phyloP scores from a whole-genome alignment of 2,113 vertebrate genomes.

The human (Homo sapiens) region DNA sequence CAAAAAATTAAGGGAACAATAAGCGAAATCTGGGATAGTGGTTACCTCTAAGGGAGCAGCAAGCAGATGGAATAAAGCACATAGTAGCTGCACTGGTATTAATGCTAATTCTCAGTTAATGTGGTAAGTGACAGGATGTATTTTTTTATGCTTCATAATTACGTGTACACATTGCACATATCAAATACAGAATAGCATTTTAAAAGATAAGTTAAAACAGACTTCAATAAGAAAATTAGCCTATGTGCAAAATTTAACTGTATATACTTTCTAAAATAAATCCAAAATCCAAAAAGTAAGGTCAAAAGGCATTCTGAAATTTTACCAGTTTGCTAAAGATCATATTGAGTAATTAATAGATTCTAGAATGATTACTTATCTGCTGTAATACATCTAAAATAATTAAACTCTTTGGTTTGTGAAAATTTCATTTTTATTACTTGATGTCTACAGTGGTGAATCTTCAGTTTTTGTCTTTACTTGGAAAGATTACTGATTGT shows the following conservation, averaged over 20 bases:
- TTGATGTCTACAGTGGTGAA: not conserved
- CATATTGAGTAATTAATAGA: not conserved
- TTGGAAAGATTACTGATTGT: not conserved
- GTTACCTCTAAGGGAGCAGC: not conserved
- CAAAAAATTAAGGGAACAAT: not conserved
- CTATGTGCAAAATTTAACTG: not conserved
- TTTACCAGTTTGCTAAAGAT: not conserved
- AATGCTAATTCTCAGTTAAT: not conserved
- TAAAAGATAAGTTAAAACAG: conserved; percentile 43
- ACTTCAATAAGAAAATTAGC: conserved; percentile 27
- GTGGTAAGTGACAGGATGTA: not conserved
- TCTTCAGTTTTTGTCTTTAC: conserved; percentile 1
- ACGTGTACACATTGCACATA: not conserved
- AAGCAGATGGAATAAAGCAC: not conserved
- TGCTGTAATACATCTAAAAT: not conserved
- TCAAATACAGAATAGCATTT: not conserved
- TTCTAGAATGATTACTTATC: not conserved
- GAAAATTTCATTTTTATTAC: not conserved
- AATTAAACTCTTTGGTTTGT: not conserved
- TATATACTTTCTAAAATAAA: conserved; percentile 48
- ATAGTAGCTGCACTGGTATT: not conserved
- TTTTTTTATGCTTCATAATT: conserved; percentile 11
- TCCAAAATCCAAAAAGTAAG: not conserved
- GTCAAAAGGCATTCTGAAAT: not conserved
- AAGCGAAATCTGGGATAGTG: not conserved